Percentiles rank a stretch among this genome's conserved stretches.
phyloP scores from a whole-genome alignment of 2,113 vertebrate species.

The Erythrocercus mccallii region DNA sequence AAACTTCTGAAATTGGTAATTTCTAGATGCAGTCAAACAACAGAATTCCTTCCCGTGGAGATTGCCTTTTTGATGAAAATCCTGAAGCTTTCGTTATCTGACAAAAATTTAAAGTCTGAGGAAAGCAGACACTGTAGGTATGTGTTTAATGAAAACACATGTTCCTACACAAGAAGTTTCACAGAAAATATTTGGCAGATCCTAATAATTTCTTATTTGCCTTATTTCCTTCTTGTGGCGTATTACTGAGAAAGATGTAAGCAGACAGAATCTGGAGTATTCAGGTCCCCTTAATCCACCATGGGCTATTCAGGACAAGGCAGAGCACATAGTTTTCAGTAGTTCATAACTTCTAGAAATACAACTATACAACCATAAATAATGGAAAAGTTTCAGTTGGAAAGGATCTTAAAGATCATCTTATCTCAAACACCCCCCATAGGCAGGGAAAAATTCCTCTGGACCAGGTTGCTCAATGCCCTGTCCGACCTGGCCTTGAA shows the following conservation, averaged over 20 bases:
- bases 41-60: background rate
- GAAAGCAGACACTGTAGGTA: background rate
- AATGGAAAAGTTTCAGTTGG: background rate
- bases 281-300: background rate
- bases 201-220: background rate
- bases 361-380: background rate
- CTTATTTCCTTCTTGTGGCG: background rate
- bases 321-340: background rate
- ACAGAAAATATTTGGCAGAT: background rate
- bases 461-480: background rate
- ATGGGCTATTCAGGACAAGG: background rate
- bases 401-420: background rate
- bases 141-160: background rate
- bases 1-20: background rate
- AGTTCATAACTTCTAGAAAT: background rate
- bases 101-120: background rate
- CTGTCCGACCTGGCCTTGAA: background rate
- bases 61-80: background rate
- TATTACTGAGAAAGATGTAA: background rate
- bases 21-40: background rate
- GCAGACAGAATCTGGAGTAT: background rate
- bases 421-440: rapidly evolving
- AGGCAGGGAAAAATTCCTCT: background rate
- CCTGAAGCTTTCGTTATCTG: background rate
- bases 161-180: background rate